Conservation (phyloP, 92 coral and sea anemone genomes). For the Phenganax marumi region DNA sequence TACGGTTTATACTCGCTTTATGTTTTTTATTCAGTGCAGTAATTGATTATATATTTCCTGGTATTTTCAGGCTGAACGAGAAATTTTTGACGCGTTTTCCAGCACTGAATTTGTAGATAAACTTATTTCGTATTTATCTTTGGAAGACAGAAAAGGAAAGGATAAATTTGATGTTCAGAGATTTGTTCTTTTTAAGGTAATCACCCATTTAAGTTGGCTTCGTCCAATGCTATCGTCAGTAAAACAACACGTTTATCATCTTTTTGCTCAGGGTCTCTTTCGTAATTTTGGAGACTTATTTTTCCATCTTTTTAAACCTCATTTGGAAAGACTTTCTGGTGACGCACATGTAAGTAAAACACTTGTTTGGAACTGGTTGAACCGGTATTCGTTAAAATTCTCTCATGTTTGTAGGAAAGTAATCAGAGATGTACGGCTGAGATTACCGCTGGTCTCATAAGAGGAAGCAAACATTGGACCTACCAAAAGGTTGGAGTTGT, state of each 20-base stretch:
- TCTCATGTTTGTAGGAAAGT: constrained; percentile 65
- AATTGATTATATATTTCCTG: not conserved
- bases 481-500: constrained; percentile 67
- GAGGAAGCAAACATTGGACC: constrained; percentile 96
- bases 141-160: constrained; percentile 95
- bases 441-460: constrained; percentile 81
- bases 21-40: not conserved
- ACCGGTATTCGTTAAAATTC: not conserved
- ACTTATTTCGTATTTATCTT: constrained; percentile 75
- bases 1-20: constrained; percentile 10
- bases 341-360: constrained; percentile 74
- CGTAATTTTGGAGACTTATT: constrained; percentile 87
- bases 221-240: no score
- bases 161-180: constrained; percentile 92
- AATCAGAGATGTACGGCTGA: constrained; percentile 91
- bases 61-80: constrained; percentile 69
- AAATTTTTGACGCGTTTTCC: constrained; percentile 75
- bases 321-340: constrained; percentile 73
- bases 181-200: constrained; percentile 85
- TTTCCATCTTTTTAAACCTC: constrained; percentile 75
- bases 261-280: constrained; percentile 71
- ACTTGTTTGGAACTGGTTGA: not conserved
- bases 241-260: no score
- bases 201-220: no score
- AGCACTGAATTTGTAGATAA: constrained; percentile 80